Conservation (phyloP, 2,113 vertebrate genomes). For the Hemiprocne comata region DNA sequence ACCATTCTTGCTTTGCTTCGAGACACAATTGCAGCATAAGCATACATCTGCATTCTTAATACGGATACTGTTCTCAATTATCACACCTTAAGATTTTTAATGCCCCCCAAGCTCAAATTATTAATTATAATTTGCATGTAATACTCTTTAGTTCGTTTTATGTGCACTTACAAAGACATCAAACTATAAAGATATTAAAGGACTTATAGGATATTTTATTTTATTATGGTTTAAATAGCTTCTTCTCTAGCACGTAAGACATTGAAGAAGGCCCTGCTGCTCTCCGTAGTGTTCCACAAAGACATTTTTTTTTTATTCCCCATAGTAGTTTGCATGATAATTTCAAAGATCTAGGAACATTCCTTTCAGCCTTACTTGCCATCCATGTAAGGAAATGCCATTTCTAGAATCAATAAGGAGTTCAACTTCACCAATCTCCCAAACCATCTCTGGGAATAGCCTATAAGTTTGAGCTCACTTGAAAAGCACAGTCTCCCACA, state of each 20-base stretch:
- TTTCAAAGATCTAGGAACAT: neutral
- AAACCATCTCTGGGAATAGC: neutral
- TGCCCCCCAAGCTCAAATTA: neutral
- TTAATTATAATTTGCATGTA: neutral
- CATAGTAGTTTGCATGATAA: neutral
- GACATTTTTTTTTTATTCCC: neutral
- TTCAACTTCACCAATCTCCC: neutral
- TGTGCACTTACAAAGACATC: neutral
- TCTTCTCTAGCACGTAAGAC: neutral
- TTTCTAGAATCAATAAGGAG: neutral
- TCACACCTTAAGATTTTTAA: neutral
- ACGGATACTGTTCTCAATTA: neutral
- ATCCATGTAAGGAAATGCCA: neutral
- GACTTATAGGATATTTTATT: neutral
- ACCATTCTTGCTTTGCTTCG: conserved; percentile 20
- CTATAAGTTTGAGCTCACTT: neutral
- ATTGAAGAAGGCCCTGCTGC: neutral
- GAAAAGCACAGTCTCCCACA: neutral
- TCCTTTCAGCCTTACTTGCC: neutral
- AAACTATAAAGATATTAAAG: neutral
- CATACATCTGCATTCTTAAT: neutral
- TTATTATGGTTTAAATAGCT: neutral
- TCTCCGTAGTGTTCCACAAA: neutral
- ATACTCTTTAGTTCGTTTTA: neutral
- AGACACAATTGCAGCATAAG: neutral